Conservation (phyloP, 2,797 vertebrate species). For the Babyrousa celebensis region DNA sequence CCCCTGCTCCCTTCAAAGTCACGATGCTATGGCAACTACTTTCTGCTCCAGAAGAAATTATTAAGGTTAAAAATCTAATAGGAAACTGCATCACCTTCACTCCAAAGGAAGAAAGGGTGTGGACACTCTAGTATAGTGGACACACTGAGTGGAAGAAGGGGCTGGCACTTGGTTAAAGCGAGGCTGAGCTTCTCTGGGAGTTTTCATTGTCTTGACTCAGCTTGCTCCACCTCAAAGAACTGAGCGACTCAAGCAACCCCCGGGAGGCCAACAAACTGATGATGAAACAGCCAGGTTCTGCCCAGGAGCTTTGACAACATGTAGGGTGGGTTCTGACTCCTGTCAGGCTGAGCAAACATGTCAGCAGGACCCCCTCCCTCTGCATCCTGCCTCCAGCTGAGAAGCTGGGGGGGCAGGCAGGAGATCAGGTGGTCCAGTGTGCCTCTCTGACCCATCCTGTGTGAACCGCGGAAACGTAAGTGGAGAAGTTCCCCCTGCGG, state of each 20-base stretch:
- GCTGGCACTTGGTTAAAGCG: background rate
- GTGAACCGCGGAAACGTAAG: background rate
- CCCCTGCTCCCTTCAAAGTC: background rate
- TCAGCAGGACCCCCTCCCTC: background rate
- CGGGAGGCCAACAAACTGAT: background rate
- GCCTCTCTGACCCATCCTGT: background rate
- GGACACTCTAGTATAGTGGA: background rate
- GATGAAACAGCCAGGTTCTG: background rate
- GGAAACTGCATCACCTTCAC: background rate
- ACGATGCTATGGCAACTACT: background rate
- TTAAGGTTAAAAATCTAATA: background rate
- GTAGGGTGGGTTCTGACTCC: fast-evolving
- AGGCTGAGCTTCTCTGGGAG: background rate
- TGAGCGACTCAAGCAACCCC: background rate
- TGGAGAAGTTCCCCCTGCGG: background rate
- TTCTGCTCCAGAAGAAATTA: conserved; percentile 16
- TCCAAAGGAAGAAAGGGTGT: background rate
- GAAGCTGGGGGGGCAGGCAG: background rate
- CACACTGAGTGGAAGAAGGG: fast-evolving
- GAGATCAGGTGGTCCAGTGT: background rate
- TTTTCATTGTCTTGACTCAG: background rate
- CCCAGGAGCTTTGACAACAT: background rate
- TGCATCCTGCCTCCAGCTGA: background rate
- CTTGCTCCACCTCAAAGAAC: background rate
- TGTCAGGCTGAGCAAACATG: background rate